phyloP scores from a whole-genome alignment of 2,113 vertebrate species.

The Ibidorhyncha struthersii region DNA sequence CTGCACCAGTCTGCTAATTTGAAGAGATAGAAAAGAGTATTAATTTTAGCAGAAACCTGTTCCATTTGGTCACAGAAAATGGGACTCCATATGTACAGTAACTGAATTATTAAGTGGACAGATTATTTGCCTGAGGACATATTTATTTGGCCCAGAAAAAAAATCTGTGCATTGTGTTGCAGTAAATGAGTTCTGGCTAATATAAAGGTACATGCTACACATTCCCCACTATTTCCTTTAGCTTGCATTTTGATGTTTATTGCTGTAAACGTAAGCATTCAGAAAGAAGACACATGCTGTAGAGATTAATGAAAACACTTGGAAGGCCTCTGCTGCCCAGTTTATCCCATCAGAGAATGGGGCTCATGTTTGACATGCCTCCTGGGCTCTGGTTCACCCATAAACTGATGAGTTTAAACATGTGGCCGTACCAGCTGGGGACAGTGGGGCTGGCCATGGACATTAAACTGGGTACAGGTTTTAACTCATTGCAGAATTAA shows the following conservation, averaged over 20 bases:
- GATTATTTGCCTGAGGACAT: conserved; percentile 62
- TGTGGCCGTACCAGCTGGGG: background rate
- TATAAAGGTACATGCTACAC: background rate
- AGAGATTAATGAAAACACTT: background rate
- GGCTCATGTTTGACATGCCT: background rate
- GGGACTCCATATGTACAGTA: conserved; percentile 70
- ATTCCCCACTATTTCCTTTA: background rate
- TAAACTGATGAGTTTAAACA: conserved; percentile 3
- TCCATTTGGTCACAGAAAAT: conserved; percentile 28
- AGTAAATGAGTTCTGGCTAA: conserved; percentile 8
- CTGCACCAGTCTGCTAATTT: background rate
- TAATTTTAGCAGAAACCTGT: conserved; percentile 45
- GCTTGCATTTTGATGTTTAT: background rate
- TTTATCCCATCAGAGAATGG: background rate
- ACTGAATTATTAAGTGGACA: conserved; percentile 68
- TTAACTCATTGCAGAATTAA: background rate
- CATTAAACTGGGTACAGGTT: background rate
- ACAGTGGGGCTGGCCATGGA: background rate
- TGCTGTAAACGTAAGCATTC: background rate
- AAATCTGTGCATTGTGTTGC: conserved; percentile 25
- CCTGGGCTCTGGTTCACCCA: background rate
- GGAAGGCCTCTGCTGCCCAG: background rate
- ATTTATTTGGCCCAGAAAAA: conserved; percentile 65
- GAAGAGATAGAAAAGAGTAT: background rate
- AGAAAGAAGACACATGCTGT: background rate